Percentiles rank a stretch among this genome's conserved stretches.
Evolutionary conservation across 30 jellyfish, hydroid and myxozoan species (phyloP).

Genomic region (Hydractinia echinata): DNA sequence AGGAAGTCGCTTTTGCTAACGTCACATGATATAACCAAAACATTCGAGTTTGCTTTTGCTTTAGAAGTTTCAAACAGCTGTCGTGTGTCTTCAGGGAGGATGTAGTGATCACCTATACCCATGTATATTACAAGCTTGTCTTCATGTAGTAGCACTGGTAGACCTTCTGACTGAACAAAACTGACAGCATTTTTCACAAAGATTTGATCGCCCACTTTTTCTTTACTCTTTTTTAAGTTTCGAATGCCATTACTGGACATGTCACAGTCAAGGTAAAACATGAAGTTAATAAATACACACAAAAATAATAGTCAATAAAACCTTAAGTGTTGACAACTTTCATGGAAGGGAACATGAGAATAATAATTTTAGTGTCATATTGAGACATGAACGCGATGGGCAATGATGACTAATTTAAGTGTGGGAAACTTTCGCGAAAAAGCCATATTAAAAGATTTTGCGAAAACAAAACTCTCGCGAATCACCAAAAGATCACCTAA

Average conservation of each 20-base stretch:
- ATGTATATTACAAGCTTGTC: conserved; percentile 20
- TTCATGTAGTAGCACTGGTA: conserved; percentile 20
- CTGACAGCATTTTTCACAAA: conserved; percentile 36
- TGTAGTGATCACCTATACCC: conserved; percentile 25
- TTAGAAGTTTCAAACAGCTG: conserved; percentile 5
- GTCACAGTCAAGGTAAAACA: too few species aligned
- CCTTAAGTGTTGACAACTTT: not conserved
- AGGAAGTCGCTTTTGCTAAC: not conserved
- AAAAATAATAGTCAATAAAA: not conserved
- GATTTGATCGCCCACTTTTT: not conserved
- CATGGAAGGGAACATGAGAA: too few species aligned
- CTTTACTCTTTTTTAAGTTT: conserved; percentile 10
- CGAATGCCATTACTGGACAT: conserved; percentile 3
- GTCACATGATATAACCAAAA: conserved; percentile 25
- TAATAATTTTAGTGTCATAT: too few species aligned
- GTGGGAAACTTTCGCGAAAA: too few species aligned
- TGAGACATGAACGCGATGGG: too few species aligned
- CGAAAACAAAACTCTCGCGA: too few species aligned
- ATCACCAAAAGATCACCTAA: too few species aligned
- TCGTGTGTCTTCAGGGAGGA: conserved; percentile 25
- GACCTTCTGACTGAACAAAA: conserved; percentile 11
- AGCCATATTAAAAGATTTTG: too few species aligned
- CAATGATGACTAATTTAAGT: too few species aligned
- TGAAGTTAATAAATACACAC: not conserved
- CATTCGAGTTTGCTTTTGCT: conserved; percentile 26